Base-by-base conservation (phyloP, 1,140 invertebrate genomes). In the Leguminivora glycinivorella region DNA sequence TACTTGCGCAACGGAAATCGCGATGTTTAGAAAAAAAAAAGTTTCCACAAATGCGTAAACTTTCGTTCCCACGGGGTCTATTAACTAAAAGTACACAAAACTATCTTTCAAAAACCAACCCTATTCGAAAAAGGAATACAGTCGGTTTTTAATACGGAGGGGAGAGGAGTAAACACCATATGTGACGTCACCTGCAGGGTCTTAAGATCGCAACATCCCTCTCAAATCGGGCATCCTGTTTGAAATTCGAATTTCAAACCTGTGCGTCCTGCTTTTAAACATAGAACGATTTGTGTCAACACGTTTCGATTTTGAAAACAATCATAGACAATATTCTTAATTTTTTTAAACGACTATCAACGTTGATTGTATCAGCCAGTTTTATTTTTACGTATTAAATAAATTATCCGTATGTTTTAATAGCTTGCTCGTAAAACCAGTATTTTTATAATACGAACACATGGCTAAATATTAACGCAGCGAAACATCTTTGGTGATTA, bases 141-240 rank as follows among this genome's bases (percentile, higher is more conserved):
- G 5, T 34, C n/a, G 12, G 24, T 17, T 17, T 9, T 79, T 78
- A 73, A 72, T 10, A n/a, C 4, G 34, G 4, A 5, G 31, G 66
- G 66, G 31, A 38, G 7, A 6, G 12, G 4, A 26, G 19, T 22
- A 67, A 40, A 67, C 66, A 67, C 77, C 76, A 81, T 76, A 75
- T 80, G 76, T 72, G 73, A 74, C 79, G 84, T 85, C 86, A 89
- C 83, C 83, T 87, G 84, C 80, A 71, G 83, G 86, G 83, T 87
- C 88, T 85, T 87, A 83, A 76, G 85, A 87, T 87, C 86, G 77
- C 75, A 79, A 76, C 83, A 88, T 89, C 85, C 87, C 87, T 88
- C 85, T 89, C 83, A 80, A 78, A 70, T 38, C 66, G 71, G 71
- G 80, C 83, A 89, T 87, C 84, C 84, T 85, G 87, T 86, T 85